Evolutionary conservation across 2,888 invertebrate species (phyloP).

Genomic region (Cepaea hortensis): DNA sequence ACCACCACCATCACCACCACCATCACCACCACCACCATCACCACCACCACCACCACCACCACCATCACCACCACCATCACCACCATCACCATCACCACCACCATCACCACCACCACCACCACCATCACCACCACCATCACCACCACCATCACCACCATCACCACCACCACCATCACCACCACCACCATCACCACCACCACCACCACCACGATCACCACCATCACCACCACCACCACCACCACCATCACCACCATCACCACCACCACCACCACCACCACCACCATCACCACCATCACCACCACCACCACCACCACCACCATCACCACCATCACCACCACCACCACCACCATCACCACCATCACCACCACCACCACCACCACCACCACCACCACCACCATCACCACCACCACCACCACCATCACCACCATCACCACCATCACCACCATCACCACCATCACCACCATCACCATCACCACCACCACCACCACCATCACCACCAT

Average conservation of each 20-base stretch:
- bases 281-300: background rate
- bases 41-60: background rate
- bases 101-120: background rate
- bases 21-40: background rate
- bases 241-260: background rate
- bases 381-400: conserved; percentile 24
- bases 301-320: background rate
- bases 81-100: background rate
- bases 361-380: conserved; percentile 1
- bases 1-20: background rate
- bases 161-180: background rate
- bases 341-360: background rate
- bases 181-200: background rate
- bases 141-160: background rate
- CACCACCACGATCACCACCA: background rate
- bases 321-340: background rate
- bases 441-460: conserved; percentile 22
- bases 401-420: conserved; percentile 12
- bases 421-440: conserved; percentile 9
- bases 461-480: conserved; percentile 1
- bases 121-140: background rate
- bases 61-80: background rate
- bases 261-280: conserved; percentile 3
- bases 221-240: background rate
- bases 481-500: conserved; percentile 27